Evolutionary conservation across 2,888 invertebrate species (phyloP).

Genomic region (Melipona beecheii): DNA sequence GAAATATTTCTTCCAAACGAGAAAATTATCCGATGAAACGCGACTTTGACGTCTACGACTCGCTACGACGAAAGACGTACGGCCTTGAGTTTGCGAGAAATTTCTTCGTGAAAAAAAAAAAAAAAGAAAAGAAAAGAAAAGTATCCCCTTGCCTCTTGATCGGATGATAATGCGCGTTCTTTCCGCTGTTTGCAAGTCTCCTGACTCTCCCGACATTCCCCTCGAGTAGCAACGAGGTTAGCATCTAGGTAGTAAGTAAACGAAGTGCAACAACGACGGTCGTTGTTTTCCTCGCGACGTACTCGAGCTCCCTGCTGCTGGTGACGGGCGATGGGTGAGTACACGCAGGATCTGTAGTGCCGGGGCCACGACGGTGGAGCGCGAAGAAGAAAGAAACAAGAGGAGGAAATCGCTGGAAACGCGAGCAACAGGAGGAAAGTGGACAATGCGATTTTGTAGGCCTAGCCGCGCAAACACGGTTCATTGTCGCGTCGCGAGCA

Average conservation of each 20-base stretch:
- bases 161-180: conserved; percentile 44
- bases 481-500: conserved; percentile 51
- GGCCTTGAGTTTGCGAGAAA: conserved; percentile 5
- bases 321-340: conserved; percentile 12
- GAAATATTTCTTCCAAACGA: conserved; percentile 9
- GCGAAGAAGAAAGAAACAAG: conserved; percentile 4
- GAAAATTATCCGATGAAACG: conserved; percentile 11
- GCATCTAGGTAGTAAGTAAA: conserved; percentile 61
- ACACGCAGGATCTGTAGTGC: not conserved
- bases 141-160: not conserved
- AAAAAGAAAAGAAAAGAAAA: too few species aligned
- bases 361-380: conserved; percentile 4
- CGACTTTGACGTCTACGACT: not conserved
- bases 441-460: conserved; percentile 73
- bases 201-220: conserved; percentile 60
- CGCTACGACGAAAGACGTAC: not conserved
- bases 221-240: conserved; percentile 60
- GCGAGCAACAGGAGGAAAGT: conserved; percentile 23
- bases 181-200: conserved; percentile 57
- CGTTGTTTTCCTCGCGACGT: conserved; percentile 63
- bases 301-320: conserved; percentile 30
- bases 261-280: conserved; percentile 63
- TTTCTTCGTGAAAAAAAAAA: not conserved
- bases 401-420: conserved; percentile 2
- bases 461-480: conserved; percentile 67